Base-by-base conservation (phyloP, 2,113 vertebrate species). In the Thymallus thymallus region DNA sequence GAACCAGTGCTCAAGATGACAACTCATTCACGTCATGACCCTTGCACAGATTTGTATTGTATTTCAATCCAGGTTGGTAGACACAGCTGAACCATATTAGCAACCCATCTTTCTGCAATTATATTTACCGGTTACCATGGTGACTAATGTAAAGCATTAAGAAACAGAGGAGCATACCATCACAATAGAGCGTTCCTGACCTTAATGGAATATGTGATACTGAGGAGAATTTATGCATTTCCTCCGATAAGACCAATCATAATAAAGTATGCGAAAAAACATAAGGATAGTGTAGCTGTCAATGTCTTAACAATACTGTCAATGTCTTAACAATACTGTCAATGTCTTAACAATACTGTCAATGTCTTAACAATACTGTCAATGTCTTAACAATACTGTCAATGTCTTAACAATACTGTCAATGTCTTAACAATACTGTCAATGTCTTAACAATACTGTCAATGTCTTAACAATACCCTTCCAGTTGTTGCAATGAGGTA, bases 51-150 rank as follows among this genome's bases (percentile, higher is more conserved):
- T 66, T 35, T 35, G 26, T 60, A 35, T 74, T 74, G 55, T 16
- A 84, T 83, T 84, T 18, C 14, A 51, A 51, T 18, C 77, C 85
- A 82, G 82, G 82, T 72, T 20, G 76, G 26, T 65, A 35, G 64
- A 66, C 64, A 66, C 64, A 6, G 63, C 14, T 64, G 80, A 88
- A 88, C 82, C 79, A 88, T 84, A 90, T 90, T 85, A 80, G 68
- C 71, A 63, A 78, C 77, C 69, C 82, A 82, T 88, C 78, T 86
- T 82, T 89, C 82, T 76, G 75, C 77, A 81, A 86, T 90, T 90
- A 86, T 77, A 88, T 91, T 90, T 86, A 80, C 76, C 48, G 76
- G 92, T 92, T 93, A 89, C 91, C 89, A 69, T 87, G 90, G 89
- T 80, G 85, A 93, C 90, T 73, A 82, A 81, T 85, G 79, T 73